A percentile compares a stretch with the other conserved stretches of the same genome.
These are phyloP conservation scores for Chaetophractus vellerosus DNA, from an alignment of 2,797 vertebrate genomes.

Conservation along the genomic window DNA sequence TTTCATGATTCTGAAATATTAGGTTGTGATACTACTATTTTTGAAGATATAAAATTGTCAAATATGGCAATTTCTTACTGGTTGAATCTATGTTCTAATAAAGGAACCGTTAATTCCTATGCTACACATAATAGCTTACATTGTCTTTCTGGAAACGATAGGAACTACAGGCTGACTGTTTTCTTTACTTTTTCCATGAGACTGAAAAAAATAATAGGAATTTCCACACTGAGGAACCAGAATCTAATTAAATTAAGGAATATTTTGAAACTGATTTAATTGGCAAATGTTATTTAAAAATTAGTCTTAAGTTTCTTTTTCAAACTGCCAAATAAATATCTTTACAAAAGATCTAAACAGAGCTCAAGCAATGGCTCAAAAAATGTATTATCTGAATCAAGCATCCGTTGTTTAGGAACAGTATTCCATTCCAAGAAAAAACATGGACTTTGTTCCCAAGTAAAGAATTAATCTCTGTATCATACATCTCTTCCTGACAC, in stretches of 20 bases:
- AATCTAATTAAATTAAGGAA: slow-evolving; percentile 59
- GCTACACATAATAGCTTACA: neutral
- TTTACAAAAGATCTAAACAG: slow-evolving; percentile 69
- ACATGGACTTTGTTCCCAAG: slow-evolving; percentile 49
- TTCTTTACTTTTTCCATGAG: slow-evolving; percentile 46
- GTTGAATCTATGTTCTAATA: neutral
- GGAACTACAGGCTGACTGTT: neutral
- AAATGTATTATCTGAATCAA: slow-evolving; percentile 40
- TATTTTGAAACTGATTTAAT: slow-evolving; percentile 58
- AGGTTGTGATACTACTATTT: slow-evolving; percentile 21
- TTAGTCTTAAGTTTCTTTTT: slow-evolving; percentile 70
- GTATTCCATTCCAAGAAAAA: slow-evolving; percentile 54
- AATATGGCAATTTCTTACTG: neutral
- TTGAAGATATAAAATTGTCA: neutral
- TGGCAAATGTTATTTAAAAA: slow-evolving; percentile 34
- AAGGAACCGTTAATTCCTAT: neutral
- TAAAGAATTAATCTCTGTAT: slow-evolving; percentile 23
- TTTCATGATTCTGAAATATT: neutral
- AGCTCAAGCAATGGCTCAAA: slow-evolving; percentile 35
- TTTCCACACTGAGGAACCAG: slow-evolving; percentile 64
- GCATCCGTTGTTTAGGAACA: slow-evolving; percentile 36
- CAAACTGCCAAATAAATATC: slow-evolving; percentile 59
- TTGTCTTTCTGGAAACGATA: slow-evolving; percentile 33
- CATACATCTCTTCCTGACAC: slow-evolving; percentile 34
- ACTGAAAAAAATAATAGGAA: slow-evolving; percentile 56